Conservation (phyloP, 2,888 invertebrate genomes). For the Horisme vitalbata region DNA sequence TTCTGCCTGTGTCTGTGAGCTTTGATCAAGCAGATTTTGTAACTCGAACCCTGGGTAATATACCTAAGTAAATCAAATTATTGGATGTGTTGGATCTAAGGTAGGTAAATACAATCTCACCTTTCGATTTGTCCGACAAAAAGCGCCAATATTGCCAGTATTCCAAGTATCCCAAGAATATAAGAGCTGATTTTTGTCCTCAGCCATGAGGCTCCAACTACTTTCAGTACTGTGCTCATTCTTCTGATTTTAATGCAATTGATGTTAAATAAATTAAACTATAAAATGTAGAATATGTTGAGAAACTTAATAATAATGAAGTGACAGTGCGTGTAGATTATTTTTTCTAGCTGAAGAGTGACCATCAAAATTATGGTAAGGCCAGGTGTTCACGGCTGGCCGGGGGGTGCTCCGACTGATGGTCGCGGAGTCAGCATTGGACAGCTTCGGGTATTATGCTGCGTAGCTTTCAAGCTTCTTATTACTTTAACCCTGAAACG, state of each 20-base stretch:
- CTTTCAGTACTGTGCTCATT: constrained; percentile 87
- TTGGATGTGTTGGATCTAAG: neutral
- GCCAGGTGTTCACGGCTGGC: constrained; percentile 56
- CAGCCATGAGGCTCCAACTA: constrained; percentile 90
- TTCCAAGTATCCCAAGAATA: constrained; percentile 86
- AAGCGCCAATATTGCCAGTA: constrained; percentile 86
- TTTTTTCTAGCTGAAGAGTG: constrained; percentile 68
- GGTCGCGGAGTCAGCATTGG: constrained; percentile 64
- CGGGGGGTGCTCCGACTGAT: constrained; percentile 48
- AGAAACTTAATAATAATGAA: constrained; percentile 82
- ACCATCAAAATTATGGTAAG: constrained; percentile 69
- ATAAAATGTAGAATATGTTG: constrained; percentile 78
- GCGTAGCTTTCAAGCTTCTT: constrained; percentile 51
- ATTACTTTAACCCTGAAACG: constrained; percentile 72
- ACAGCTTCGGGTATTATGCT: constrained; percentile 46
- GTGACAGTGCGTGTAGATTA: constrained; percentile 77
- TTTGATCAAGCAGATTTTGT: too few species aligned
- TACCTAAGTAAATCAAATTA: too few species aligned
- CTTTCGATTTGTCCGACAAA: constrained; percentile 87
- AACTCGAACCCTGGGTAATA: too few species aligned
- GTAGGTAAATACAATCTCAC: constrained; percentile 54
- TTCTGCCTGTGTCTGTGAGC: too few species aligned
- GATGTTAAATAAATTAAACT: constrained; percentile 50
- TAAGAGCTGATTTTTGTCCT: constrained; percentile 89
- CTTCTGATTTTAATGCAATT: constrained; percentile 35